Conservation (phyloP, 2,113 vertebrate species). For the Clarias magur region DNA sequence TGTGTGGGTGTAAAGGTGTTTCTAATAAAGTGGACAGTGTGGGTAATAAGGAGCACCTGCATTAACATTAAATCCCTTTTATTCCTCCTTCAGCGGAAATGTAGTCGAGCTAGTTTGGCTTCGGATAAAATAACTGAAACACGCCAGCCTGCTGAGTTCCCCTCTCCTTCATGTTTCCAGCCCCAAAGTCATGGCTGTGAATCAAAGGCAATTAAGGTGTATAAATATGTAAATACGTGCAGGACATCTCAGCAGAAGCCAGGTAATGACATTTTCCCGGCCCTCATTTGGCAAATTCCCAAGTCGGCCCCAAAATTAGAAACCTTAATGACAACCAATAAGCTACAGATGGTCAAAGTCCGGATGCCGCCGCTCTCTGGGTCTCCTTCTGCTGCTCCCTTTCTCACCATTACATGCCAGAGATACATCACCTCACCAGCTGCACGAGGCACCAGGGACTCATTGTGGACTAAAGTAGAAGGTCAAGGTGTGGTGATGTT, state of each 20-base stretch:
- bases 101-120: conserved; percentile 18
- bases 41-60: conserved; percentile 3
- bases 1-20: neutral
- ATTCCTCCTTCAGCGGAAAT: conserved; percentile 24
- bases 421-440: conserved; percentile 67
- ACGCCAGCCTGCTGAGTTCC: conserved; percentile 2
- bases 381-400: conserved; percentile 66
- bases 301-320: conserved; percentile 77
- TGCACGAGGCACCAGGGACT: conserved; percentile 69
- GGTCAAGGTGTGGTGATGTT: conserved; percentile 70
- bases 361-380: conserved; percentile 68
- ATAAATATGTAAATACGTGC: conserved; percentile 80
- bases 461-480: conserved; percentile 69
- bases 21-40: neutral
- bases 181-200: conserved; percentile 72
- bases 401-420: conserved; percentile 65
- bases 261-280: conserved; percentile 75
- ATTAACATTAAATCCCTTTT: conserved; percentile 26
- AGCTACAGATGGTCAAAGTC: conserved; percentile 79
- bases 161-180: conserved; percentile 40
- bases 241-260: conserved; percentile 67
- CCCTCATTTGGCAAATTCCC: conserved; percentile 77
- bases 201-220: conserved; percentile 78
- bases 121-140: conserved; percentile 33
- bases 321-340: conserved; percentile 80